A percentile compares a stretch with the other conserved stretches of the same genome.
Evolutionary conservation across 2,113 vertebrate species (phyloP).

Genomic region (Brachyhypopomus gauderio): DNA sequence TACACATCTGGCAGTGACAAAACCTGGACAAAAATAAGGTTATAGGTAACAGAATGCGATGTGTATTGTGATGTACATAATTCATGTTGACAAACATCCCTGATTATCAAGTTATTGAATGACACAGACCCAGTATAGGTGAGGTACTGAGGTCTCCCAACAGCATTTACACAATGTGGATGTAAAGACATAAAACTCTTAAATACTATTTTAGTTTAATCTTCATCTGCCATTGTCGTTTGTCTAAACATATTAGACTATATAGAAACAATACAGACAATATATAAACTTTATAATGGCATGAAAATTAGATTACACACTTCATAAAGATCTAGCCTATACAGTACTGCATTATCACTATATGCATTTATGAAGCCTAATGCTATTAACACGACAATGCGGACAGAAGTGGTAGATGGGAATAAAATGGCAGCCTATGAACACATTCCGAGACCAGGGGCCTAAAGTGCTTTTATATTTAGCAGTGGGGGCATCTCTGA

Average conservation of each 20-base stretch:
- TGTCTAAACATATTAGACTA: not conserved
- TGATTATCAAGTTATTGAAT: not conserved
- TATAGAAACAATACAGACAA: too few species aligned
- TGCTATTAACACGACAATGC: conserved; percentile 33
- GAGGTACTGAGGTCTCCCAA: not conserved
- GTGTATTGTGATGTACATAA: not conserved
- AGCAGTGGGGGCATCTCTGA: conserved; percentile 47
- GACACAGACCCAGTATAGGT: not conserved
- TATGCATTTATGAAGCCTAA: conserved; percentile 31
- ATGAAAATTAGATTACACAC: conserved; percentile 19
- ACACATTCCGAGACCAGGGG: conserved; percentile 8
- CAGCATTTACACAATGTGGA: not conserved
- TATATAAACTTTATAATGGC: not conserved
- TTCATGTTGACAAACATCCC: not conserved
- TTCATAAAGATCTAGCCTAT: conserved; percentile 19
- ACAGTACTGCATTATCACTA: conserved; percentile 17
- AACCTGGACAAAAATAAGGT: not conserved
- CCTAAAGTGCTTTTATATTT: conserved; percentile 59
- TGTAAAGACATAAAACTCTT: not conserved
- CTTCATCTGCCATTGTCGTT: not conserved
- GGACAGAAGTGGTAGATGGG: conserved; percentile 28
- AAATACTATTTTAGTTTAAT: not conserved
- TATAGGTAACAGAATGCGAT: not conserved
- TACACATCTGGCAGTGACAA: not conserved
- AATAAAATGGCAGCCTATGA: conserved; percentile 37